Percentiles rank a stretch among this genome's conserved stretches.
phyloP scores from a whole-genome alignment of 2,797 vertebrate species.

The Syndactyla subalaris region DNA sequence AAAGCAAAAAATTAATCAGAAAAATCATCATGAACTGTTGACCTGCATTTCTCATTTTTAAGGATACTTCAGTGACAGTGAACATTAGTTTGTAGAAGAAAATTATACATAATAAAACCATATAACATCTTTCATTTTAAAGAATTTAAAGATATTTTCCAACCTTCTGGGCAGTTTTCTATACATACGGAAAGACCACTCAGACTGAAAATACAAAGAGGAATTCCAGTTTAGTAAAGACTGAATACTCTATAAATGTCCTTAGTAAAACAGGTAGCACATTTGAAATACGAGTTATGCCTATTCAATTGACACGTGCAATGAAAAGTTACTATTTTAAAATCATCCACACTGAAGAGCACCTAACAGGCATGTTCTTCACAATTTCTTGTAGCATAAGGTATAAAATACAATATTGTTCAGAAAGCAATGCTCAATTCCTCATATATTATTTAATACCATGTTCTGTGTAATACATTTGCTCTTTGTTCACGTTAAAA shows the following conservation, averaged over 20 bases:
- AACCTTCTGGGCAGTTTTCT: background rate
- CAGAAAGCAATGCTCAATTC: background rate
- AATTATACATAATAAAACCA: background rate
- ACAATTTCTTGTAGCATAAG: background rate
- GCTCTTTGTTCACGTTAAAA: background rate
- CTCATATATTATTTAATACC: background rate
- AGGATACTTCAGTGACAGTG: background rate
- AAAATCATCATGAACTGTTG: background rate
- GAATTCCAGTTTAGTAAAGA: background rate
- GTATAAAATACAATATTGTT: background rate
- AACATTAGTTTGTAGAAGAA: background rate
- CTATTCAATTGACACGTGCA: background rate
- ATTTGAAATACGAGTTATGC: background rate
- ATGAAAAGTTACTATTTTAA: background rate
- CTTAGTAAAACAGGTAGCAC: background rate
- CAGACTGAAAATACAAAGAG: background rate
- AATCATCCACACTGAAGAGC: background rate
- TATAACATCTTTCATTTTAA: background rate
- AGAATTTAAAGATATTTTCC: background rate
- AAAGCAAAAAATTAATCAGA: background rate
- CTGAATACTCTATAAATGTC: background rate
- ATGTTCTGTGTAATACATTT: background rate
- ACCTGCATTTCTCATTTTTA: background rate
- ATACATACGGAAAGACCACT: background rate
- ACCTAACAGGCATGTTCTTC: background rate